Evolutionary conservation across 2,113 vertebrate species (phyloP), one percentile per base, ranked within the genome.

Genomic region (Lepisosteus oculatus): DNA sequence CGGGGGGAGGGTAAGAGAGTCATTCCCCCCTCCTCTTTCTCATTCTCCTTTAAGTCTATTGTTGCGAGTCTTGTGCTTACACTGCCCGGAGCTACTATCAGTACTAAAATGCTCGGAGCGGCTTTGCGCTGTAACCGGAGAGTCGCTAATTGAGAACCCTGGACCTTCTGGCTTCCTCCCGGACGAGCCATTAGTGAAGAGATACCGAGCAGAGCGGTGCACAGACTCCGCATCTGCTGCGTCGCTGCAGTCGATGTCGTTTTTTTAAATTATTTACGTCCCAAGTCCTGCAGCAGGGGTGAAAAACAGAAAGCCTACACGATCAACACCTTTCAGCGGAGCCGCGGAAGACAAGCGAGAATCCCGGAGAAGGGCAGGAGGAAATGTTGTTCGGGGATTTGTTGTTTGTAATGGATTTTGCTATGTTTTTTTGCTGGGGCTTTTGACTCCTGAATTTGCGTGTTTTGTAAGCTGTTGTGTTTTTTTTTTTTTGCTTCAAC

Each of bases 11-110:
- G 73, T 67, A 69, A 63, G 56, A 66, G 68, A 74, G 57, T 65
- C 74, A n/a, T n/a, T 47, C 76, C 64, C 68, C 66, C 72, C 74
- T 56, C 70, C 75, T 67, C 79, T 76, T 76, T 64, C 79, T 75
- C 80, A 76, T 73, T 72, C 80, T 63, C 77, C 71, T 80, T 84
- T 79, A 77, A 84, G 77, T 83, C 88, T 84, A 90, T 92, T 92
- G 90, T 92, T 90, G 86, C 87, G 84, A 70, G 80, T 82, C 86
- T 79, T 72, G 76, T 81, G 65, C 77, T 76, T 83, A 77, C 68
- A 78, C 80, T 77, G 78, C 79, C 80, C 79, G 66, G 72, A 77
- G 80, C 72, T 73, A 61, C 9, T 71, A 78, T 61, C 51, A 51
- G 72, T 75, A 82, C 65, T 68, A 59, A 79, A 66, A 73, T 67